A percentile compares a stretch with the other conserved stretches of the same genome.
phyloP scores from a whole-genome alignment of 2,888 invertebrate species.

The Ornithoptera priamus region DNA sequence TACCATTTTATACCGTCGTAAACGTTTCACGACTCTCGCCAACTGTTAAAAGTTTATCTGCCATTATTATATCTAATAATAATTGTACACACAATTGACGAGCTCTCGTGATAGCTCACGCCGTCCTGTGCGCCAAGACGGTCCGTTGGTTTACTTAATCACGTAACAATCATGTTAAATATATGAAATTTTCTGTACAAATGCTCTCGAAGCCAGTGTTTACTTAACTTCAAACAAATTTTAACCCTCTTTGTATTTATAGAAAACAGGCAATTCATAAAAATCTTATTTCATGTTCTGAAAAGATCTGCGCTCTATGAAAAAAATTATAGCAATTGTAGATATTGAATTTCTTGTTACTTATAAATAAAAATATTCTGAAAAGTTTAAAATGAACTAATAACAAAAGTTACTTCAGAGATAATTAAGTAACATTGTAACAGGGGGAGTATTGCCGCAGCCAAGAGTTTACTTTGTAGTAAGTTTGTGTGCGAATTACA shows the following conservation, averaged over 20 bases:
- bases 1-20: constrained; percentile 75
- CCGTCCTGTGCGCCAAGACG: background rate
- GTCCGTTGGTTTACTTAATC: background rate
- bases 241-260: background rate
- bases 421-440: constrained; percentile 35
- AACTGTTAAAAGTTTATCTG: constrained; percentile 55
- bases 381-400: background rate
- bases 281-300: too few relatives aligned
- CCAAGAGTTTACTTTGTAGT: constrained; percentile 50
- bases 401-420: background rate
- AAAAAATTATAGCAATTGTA: too few relatives aligned
- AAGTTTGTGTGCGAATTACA: constrained; percentile 70
- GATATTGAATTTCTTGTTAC: too few relatives aligned
- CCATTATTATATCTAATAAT: constrained; percentile 39
- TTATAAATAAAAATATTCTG: background rate
- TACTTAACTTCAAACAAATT: background rate
- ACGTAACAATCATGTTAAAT: constrained; percentile 12
- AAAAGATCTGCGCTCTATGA: too few relatives aligned
- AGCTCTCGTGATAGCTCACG: background rate
- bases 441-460: constrained; percentile 51
- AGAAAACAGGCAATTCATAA: too few relatives aligned
- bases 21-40: constrained; percentile 71
- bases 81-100: constrained; percentile 37
- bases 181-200: constrained; percentile 6
- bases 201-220: constrained; percentile 12